A percentile compares a stretch with the other conserved stretches of the same genome.
phyloP scores from a whole-genome alignment of 2,797 vertebrate genomes.

The Epinephelus awoara region DNA sequence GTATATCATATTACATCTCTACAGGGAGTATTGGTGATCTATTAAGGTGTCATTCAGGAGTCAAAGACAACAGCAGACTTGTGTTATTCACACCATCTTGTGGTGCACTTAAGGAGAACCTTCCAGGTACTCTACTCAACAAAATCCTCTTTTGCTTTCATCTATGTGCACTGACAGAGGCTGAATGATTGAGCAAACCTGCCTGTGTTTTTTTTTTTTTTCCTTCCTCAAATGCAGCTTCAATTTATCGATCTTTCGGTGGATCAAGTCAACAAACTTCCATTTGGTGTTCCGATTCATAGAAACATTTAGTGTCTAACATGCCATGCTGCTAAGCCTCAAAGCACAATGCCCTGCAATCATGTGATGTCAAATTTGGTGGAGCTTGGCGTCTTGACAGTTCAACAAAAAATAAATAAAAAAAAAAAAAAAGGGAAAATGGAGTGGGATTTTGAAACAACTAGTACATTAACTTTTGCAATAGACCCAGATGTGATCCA shows the following conservation, averaged over 20 bases:
- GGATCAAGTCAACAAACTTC: constrained; percentile 38
- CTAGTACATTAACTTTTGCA: constrained; percentile 47
- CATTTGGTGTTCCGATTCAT: constrained; percentile 23
- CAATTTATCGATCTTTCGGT: constrained; percentile 32
- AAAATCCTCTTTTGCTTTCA: constrained; percentile 28
- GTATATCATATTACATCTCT: constrained; percentile 51
- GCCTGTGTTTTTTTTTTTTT: constrained; percentile 25
- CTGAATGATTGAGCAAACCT: constrained; percentile 37
- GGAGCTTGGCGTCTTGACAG: constrained; percentile 43
- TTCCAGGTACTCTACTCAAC: constrained; percentile 42
- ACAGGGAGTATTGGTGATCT: constrained; percentile 54
- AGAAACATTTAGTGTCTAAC: constrained; percentile 41
- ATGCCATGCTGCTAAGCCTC: constrained; percentile 70
- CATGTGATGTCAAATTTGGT: constrained; percentile 62
- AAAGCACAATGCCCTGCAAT: constrained; percentile 81
- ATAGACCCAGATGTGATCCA: constrained; percentile 40
- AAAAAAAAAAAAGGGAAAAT: constrained; percentile 50
- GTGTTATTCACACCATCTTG: constrained; percentile 12
- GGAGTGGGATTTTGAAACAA: constrained; percentile 27
- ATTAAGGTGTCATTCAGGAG: constrained; percentile 48
- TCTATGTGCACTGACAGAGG: constrained; percentile 52
- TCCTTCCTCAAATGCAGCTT: constrained; percentile 46
- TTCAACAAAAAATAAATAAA: background rate
- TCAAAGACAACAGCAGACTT: constrained; percentile 24
- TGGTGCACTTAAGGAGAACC: constrained; percentile 24